A percentile compares a stretch with the other conserved stretches of the same genome.
Evolutionary conservation across 2,113 vertebrate genomes (phyloP).

Genomic region (Microtus montanus): DNA sequence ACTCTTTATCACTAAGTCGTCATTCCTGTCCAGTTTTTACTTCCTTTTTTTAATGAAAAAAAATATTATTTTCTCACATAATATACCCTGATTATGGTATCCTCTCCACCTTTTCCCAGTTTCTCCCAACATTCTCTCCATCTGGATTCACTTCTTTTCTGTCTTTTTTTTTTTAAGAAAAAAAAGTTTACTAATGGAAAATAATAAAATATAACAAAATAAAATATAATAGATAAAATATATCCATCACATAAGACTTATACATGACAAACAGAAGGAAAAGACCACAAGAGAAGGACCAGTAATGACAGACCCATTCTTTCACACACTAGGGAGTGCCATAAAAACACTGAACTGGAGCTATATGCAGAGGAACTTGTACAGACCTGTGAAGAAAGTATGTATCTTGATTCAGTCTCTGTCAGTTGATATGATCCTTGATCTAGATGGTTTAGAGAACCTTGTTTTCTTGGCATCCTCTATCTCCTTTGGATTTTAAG

Average conservation of each 20-base stretch:
- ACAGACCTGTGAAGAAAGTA: background rate
- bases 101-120: background rate
- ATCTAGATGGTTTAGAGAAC: background rate
- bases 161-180: background rate
- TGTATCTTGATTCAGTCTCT: background rate
- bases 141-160: background rate
- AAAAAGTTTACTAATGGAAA: background rate
- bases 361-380: background rate
- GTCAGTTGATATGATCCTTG: background rate
- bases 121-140: background rate
- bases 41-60: background rate
- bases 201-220: background rate
- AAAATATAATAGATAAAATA: background rate
- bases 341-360: background rate
- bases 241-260: background rate
- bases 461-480: background rate
- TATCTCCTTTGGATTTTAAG: background rate
- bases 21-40: background rate
- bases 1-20: background rate
- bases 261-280: background rate
- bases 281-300: background rate
- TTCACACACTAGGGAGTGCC: background rate
- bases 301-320: background rate
- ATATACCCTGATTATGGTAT: too few relatives aligned
- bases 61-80: background rate